Conservation (phyloP, 2,113 vertebrate species). For the Candoia aspera region DNA sequence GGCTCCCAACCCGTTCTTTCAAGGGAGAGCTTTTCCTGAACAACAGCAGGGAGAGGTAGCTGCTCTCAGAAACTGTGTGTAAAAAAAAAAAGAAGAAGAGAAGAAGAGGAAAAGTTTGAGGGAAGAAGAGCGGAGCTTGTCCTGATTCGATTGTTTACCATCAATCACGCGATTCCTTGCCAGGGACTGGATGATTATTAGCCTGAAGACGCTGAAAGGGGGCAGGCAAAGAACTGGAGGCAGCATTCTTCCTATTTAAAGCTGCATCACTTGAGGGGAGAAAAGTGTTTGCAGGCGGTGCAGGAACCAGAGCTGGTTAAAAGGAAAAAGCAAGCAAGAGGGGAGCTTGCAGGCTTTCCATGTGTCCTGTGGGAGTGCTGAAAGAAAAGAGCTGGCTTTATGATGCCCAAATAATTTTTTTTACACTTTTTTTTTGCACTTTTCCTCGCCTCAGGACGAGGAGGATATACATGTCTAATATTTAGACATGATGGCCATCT, state of each 20-base stretch:
- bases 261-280: slow-evolving; percentile 71
- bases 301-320: slow-evolving; percentile 68
- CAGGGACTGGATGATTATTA: slow-evolving; percentile 80
- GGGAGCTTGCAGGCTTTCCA: slow-evolving; percentile 21
- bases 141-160: slow-evolving; percentile 84
- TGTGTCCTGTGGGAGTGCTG: slow-evolving; percentile 69
- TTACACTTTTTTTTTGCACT: slow-evolving; percentile 35
- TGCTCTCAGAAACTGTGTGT: slow-evolving; percentile 38
- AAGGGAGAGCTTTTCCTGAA: slow-evolving; percentile 1
- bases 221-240: slow-evolving; percentile 84
- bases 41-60: slow-evolving; percentile 42
- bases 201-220: slow-evolving; percentile 78
- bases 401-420: slow-evolving; percentile 74
- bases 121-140: slow-evolving; percentile 54
- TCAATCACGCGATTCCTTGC: slow-evolving; percentile 81
- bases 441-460: slow-evolving; percentile 43
- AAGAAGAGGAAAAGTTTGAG: slow-evolving; percentile 61
- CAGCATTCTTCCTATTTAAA: slow-evolving; percentile 87
- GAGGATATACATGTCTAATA: slow-evolving; percentile 72
- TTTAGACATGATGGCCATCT: slow-evolving; percentile 76
- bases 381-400: slow-evolving; percentile 69
- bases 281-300: slow-evolving; percentile 71
- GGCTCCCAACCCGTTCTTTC: slow-evolving; percentile 35
- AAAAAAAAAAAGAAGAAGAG: background rate
- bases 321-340: slow-evolving; percentile 44